These are phyloP conservation scores for Heliconius aoede DNA, from an alignment of 2,888 invertebrate genomes.

Conservation along the genomic window DNA sequence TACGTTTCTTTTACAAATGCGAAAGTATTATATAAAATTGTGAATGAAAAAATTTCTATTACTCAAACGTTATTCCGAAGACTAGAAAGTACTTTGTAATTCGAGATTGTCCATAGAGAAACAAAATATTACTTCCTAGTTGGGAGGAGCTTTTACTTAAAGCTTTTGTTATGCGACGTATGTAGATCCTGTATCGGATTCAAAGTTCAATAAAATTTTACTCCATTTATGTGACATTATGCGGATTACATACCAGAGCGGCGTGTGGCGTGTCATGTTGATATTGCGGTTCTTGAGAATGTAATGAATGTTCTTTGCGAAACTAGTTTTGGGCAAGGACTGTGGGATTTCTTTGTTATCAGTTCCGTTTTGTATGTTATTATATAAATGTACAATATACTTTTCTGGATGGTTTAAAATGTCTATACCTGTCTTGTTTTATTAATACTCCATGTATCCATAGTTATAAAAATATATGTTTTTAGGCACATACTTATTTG, in stretches of 20 bases:
- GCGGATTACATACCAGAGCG: slow-evolving; percentile 42
- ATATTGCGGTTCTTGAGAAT: slow-evolving; percentile 48
- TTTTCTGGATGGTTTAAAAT: not conserved
- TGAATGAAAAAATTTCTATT: not conserved
- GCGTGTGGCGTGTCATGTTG: slow-evolving; percentile 37
- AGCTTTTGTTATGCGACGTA: slow-evolving; percentile 9
- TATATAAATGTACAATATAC: slow-evolving; percentile 14
- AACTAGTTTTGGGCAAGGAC: slow-evolving; percentile 66
- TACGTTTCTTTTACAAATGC: slow-evolving; percentile 1
- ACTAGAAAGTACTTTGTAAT: slow-evolving; percentile 29
- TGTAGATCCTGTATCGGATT: slow-evolving; percentile 5
- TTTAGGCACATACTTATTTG: not conserved
- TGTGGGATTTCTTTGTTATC: slow-evolving; percentile 68
- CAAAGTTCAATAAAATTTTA: slow-evolving; percentile 31
- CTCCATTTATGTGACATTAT: slow-evolving; percentile 39
- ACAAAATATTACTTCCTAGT: not conserved
- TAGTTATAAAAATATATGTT: not conserved
- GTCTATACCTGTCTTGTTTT: not conserved
- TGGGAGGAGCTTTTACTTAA: not conserved
- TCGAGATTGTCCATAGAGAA: slow-evolving; percentile 14
- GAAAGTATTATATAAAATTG: slow-evolving; percentile 18
- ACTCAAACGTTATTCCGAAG: slow-evolving; percentile 11
- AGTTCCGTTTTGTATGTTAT: slow-evolving; percentile 60
- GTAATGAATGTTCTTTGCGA: slow-evolving; percentile 55
- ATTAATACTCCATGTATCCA: not conserved